phyloP scores from a whole-genome alignment of 1,140 invertebrate species.

The Drosophila bocki region DNA sequence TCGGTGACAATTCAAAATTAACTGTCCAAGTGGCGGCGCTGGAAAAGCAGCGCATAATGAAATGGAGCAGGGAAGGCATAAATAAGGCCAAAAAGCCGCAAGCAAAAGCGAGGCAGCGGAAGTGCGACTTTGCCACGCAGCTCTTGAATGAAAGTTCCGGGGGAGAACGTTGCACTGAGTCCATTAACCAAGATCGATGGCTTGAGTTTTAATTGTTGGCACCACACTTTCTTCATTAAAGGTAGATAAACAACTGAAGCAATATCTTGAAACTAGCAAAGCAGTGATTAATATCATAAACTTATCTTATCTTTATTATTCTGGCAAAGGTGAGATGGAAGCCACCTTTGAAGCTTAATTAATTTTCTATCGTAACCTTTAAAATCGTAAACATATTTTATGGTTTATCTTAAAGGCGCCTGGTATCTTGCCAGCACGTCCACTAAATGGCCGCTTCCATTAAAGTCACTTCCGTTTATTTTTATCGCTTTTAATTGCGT shows the following conservation, averaged over 20 bases:
- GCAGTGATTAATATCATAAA: too few relatives aligned
- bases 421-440: constrained; percentile 29
- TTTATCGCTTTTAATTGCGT: constrained; percentile 82
- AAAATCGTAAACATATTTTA: constrained; percentile 6
- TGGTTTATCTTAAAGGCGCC: constrained; percentile 14
- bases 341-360: neutral
- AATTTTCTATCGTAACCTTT: neutral
- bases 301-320: neutral
- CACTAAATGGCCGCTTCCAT: constrained; percentile 64
- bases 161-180: constrained; percentile 9
- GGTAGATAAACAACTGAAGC: neutral
- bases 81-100: constrained; percentile 37
- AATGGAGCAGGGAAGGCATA: constrained; percentile 44
- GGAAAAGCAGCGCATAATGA: constrained; percentile 68
- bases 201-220: neutral
- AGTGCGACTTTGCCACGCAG: constrained; percentile 50
- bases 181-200: constrained; percentile 29
- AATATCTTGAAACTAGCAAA: neutral
- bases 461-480: constrained; percentile 74
- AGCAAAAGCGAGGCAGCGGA: constrained; percentile 19
- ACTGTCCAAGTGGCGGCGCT: constrained; percentile 69
- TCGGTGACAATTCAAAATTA: constrained; percentile 82
- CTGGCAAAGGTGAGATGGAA: neutral
- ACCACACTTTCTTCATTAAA: constrained; percentile 10
- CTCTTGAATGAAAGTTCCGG: neutral